Conservation (phyloP, 2,113 vertebrate species). For the human region GRCh38 chr5:94735501-94736000, state of each 20-base stretch:
- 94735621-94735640: neutral
- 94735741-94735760: conserved; percentile 21
- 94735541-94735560: no score
- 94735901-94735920: neutral
- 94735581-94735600: neutral
- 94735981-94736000: neutral
- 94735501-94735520: no score
- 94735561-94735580: no score
- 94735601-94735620: neutral
- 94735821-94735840: neutral
- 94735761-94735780: neutral
- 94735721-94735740: neutral
- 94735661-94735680: neutral
- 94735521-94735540: no score
- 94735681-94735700: neutral
- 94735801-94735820: neutral
- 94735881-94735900: neutral
- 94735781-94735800: neutral
- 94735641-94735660: neutral
- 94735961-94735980: neutral
- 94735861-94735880: neutral
- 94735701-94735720: conserved; percentile 6
- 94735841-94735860: neutral
- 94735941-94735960: neutral
- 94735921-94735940: neutral